Evolutionary conservation across 2,113 vertebrate genomes (phyloP).

Genomic region (Thinocorus orbignyianus): DNA sequence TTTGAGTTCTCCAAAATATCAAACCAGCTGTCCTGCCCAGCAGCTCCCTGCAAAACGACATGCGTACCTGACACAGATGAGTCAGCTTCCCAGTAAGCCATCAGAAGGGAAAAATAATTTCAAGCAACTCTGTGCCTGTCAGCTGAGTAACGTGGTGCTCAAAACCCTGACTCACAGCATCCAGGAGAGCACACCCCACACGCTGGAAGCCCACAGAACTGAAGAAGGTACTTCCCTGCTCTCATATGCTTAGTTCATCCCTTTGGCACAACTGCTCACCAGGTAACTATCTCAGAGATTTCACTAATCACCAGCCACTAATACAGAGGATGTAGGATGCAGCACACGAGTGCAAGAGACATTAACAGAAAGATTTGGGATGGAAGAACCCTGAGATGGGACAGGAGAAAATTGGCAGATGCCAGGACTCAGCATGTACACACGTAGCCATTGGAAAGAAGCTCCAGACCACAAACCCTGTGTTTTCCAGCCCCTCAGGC

Average conservation of each 20-base stretch:
- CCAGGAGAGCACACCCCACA: neutral
- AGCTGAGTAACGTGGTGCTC: neutral
- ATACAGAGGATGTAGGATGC: neutral
- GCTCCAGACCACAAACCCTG: neutral
- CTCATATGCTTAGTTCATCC: neutral
- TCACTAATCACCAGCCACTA: neutral
- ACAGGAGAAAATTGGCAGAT: neutral
- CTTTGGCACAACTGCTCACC: neutral
- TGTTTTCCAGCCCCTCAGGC: neutral
- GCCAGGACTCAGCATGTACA: neutral
- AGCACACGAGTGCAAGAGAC: neutral
- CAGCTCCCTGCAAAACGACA: neutral
- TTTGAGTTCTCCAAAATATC: neutral
- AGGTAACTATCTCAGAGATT: neutral
- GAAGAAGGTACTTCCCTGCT: neutral
- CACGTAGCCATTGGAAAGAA: neutral
- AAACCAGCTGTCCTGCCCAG: neutral
- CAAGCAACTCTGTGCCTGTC: neutral
- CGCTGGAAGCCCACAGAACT: neutral
- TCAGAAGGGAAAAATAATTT: neutral
- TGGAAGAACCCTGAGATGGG: accelerated
- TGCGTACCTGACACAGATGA: neutral
- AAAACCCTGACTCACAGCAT: neutral
- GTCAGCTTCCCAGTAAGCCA: neutral
- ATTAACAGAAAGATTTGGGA: neutral